Evolutionary conservation across 1,140 invertebrate species (phyloP).

Genomic region (Drosophila ananassae): DNA sequence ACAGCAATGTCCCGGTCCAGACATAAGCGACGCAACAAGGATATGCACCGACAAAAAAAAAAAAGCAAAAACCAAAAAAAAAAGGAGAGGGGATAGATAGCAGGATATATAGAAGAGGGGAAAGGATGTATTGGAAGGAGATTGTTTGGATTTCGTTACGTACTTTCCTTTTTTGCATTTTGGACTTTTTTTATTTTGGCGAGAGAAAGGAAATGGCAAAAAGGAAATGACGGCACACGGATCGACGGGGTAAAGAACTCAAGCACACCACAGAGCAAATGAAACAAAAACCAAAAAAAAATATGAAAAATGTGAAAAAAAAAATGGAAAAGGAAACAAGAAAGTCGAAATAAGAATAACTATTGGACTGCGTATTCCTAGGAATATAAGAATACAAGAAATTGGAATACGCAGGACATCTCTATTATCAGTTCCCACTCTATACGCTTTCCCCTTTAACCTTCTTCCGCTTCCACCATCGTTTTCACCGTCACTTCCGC

Average conservation of each 20-base stretch:
- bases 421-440: constrained; percentile 52
- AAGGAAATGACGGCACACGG: constrained; percentile 4
- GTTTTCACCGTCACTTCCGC: neutral
- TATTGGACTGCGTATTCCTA: constrained; percentile 4
- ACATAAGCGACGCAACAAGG: constrained; percentile 66
- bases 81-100: neutral
- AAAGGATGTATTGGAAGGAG: neutral
- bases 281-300: constrained; percentile 12
- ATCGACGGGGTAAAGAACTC: neutral
- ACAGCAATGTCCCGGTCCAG: constrained; percentile 81
- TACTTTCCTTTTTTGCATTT: neutral
- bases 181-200: neutral
- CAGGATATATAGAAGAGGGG: neutral
- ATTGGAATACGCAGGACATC: constrained; percentile 36
- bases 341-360: too few species aligned
- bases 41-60: too few species aligned
- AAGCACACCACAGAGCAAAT: constrained; percentile 2
- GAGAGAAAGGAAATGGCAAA: neutral
- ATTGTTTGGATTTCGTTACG: neutral
- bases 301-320: neutral
- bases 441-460: constrained; percentile 21
- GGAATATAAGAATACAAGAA: neutral
- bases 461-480: neutral
- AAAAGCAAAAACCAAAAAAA: too few species aligned
- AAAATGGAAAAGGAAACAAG: too few species aligned